A percentile compares a stretch with the other conserved stretches of the same genome.
Conservation (phyloP, 2,113 vertebrate species). For the Urocitellus parryii region DNA sequence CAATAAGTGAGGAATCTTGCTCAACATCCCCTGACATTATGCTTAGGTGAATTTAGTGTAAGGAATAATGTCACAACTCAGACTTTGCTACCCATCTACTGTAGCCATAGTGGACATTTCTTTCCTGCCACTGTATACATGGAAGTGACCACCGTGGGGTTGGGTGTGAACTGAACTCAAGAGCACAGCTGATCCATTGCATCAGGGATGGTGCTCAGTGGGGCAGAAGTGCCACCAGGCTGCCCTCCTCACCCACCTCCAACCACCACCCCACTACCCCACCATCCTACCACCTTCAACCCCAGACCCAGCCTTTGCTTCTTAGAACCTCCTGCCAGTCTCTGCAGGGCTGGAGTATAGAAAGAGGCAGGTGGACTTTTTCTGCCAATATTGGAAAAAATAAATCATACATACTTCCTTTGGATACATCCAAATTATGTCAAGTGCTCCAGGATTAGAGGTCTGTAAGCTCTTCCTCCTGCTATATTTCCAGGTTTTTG, state of each 20-base stretch:
- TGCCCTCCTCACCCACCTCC: not conserved
- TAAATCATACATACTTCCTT: not conserved
- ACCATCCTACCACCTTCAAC: not conserved
- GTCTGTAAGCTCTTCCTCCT: too few species aligned
- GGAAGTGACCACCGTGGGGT: not conserved
- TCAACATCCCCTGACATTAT: not conserved
- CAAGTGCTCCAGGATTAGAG: not conserved
- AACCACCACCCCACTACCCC: too few species aligned
- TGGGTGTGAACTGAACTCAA: not conserved
- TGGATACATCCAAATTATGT: not conserved
- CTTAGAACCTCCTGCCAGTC: not conserved
- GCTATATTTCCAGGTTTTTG: too few species aligned
- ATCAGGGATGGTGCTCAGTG: not conserved
- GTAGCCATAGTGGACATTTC: rapidly evolving
- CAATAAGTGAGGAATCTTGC: not conserved
- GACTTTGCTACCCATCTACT: not conserved
- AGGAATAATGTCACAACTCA: not conserved
- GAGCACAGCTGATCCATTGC: not conserved
- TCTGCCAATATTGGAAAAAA: not conserved
- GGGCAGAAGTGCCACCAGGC: not conserved
- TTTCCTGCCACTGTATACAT: not conserved
- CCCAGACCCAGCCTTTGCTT: not conserved
- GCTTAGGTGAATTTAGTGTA: not conserved
- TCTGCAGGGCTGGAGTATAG: not conserved
- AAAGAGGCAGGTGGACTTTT: not conserved